Evolutionary conservation across 1,140 invertebrate species (phyloP).

Genomic region (Drosophila arawakana): DNA sequence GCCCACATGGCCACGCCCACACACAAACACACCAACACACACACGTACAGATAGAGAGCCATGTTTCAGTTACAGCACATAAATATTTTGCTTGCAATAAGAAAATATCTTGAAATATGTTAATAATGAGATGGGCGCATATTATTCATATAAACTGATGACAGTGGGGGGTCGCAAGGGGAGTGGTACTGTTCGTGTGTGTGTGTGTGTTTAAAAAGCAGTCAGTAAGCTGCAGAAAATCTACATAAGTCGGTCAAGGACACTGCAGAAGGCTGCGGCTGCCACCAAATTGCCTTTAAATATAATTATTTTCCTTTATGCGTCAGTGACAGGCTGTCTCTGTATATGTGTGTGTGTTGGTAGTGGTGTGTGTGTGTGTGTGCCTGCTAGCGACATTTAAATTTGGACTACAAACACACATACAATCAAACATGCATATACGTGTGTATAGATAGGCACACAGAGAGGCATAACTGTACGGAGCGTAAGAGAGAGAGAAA

Average conservation of each 20-base stretch:
- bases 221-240: slow-evolving; percentile 66
- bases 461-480: slow-evolving; percentile 47
- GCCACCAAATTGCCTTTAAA: slow-evolving; percentile 83
- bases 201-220: slow-evolving; percentile 53
- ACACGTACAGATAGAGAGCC: slow-evolving; percentile 15
- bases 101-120: slow-evolving; percentile 80
- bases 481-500: slow-evolving; percentile 18
- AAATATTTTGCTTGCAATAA: slow-evolving; percentile 69
- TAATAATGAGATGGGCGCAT: slow-evolving; percentile 76
- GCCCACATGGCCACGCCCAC: slow-evolving; percentile 66
- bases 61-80: slow-evolving; percentile 52
- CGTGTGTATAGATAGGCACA: slow-evolving; percentile 17
- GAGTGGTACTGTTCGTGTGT: background rate
- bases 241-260: slow-evolving; percentile 82
- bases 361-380: slow-evolving; percentile 15
- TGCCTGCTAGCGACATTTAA: slow-evolving; percentile 74
- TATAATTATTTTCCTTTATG: slow-evolving; percentile 81
- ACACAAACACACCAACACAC: slow-evolving; percentile 26
- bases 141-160: slow-evolving; percentile 42
- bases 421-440: slow-evolving; percentile 1
- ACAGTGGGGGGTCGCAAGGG: background rate
- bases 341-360: background rate
- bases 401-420: slow-evolving; percentile 66
- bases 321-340: slow-evolving; percentile 67
- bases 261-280: slow-evolving; percentile 73